Conservation (phyloP, 2,888 invertebrate species). For the Lutraria lutraria region DNA sequence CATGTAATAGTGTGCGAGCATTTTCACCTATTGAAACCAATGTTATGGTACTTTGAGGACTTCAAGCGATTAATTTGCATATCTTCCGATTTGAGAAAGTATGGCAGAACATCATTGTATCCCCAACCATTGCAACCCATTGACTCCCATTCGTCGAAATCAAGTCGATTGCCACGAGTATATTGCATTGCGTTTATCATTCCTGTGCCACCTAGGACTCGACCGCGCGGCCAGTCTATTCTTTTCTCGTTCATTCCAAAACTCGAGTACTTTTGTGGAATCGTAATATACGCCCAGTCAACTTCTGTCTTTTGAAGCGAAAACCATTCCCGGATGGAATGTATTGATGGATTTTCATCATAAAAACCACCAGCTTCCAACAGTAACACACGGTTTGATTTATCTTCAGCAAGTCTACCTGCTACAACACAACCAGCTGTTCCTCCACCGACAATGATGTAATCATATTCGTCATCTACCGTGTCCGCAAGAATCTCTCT, state of each 20-base stretch:
- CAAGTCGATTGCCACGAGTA: conserved; percentile 25
- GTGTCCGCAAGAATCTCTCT: too few species aligned
- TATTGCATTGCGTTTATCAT: neutral
- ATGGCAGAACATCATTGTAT: conserved; percentile 91
- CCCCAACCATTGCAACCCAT: conserved; percentile 33
- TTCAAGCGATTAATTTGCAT: conserved; percentile 82
- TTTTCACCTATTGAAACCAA: conserved; percentile 74
- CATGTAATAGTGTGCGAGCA: conserved; percentile 72
- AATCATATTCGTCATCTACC: neutral
- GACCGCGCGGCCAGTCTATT: neutral
- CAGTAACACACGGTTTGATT: neutral
- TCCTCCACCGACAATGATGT: neutral
- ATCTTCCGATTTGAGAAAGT: conserved; percentile 88
- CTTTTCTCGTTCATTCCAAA: neutral
- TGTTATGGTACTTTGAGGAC: conserved; percentile 79
- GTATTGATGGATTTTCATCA: neutral
- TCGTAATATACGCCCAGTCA: neutral
- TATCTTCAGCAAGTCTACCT: neutral
- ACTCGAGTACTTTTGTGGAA: neutral
- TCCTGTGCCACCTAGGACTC: neutral
- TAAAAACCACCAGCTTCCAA: neutral
- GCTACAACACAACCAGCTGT: neutral
- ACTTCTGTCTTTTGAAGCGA: neutral
- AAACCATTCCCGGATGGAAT: neutral
- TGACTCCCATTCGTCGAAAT: conserved; percentile 90